Evolutionary conservation across 2,797 vertebrate species (phyloP), one percentile per base, ranked within the genome.

Genomic region (Danio kyathit): DNA sequence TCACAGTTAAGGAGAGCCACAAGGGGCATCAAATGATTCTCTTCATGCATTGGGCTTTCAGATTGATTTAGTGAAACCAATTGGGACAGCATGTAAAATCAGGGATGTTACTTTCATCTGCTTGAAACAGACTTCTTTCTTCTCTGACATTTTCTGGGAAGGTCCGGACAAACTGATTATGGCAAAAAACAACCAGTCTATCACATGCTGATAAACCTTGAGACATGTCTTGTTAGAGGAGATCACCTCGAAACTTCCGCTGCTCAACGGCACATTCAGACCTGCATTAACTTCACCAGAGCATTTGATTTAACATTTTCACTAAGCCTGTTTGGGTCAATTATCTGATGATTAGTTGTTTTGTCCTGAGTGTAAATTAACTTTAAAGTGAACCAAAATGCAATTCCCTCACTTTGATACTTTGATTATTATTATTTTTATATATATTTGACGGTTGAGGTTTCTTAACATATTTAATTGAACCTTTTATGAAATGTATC

Each of bases 11-110:
- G 83, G 63, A 83, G 41, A 83, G 78, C 66, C 86, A 82, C 84
- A 77, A 84, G 83, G 75, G 52, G 44, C 80, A 85, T 90, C 86
- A 88, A 83, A 86, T 74, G 75, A 87, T 81, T 79, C 60, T 70
- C 81, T 91, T 91, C 89, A 89, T 89, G 89, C 85, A 79, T 86
- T 11, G 65, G 83, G 87, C 89, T 85, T 83, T 72, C 87, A 88
- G 87, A 92, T 90, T 78, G 84, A 93, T 94, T 92, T 93, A 92
- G 89, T 91, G 93, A 92, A 88, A 93, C 93, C 86, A 94, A 93
- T 94, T 17, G 83, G 84, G 79, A 81, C 82, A 87, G 89, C 88
- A 75, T 89, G 90, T 82, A 89, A 87, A 91, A 91, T 90, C 64
- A 75, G 49, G 74, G 75, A 82, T 82, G 86, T 88, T 87, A 89